Evolutionary conservation across 2,888 invertebrate species (phyloP).

Genomic region (Lasioglossum oenotherae): DNA sequence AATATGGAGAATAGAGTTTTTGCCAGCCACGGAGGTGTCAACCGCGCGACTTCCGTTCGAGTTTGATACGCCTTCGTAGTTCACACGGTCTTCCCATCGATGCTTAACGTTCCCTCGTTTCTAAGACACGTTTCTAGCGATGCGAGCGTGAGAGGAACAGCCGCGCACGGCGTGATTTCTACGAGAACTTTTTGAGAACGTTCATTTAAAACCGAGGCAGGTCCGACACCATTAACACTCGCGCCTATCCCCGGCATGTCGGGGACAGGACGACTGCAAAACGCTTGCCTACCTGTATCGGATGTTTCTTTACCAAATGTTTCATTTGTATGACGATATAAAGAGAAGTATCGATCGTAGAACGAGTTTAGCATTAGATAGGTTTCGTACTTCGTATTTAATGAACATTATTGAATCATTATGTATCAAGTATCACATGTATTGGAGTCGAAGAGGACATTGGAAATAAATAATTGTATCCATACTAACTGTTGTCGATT

Average conservation of each 20-base stretch:
- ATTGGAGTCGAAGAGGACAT: slow-evolving; percentile 74
- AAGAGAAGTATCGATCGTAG: slow-evolving; percentile 67
- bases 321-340: slow-evolving; percentile 71
- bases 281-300: slow-evolving; percentile 68
- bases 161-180: slow-evolving; percentile 51
- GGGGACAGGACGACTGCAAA: slow-evolving; percentile 49
- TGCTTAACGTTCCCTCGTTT: slow-evolving; percentile 59
- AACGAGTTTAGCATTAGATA: slow-evolving; percentile 72
- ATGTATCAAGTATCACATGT: slow-evolving; percentile 76
- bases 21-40: not conserved
- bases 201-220: slow-evolving; percentile 63
- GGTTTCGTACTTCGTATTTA: slow-evolving; percentile 80
- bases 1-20: no score
- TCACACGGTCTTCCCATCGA: slow-evolving; percentile 64
- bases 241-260: slow-evolving; percentile 9
- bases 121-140: slow-evolving; percentile 24
- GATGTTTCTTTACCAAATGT: slow-evolving; percentile 69
- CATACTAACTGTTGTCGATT: slow-evolving; percentile 34
- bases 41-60: slow-evolving; percentile 18
- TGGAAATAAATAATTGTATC: slow-evolving; percentile 79
- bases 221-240: slow-evolving; percentile 55
- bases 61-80: slow-evolving; percentile 53
- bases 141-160: slow-evolving; percentile 27
- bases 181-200: slow-evolving; percentile 60
- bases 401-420: slow-evolving; percentile 74